phyloP scores from a whole-genome alignment of 35 echinoderm and acorn worm species.

The Eucidaris tribuloides region DNA sequence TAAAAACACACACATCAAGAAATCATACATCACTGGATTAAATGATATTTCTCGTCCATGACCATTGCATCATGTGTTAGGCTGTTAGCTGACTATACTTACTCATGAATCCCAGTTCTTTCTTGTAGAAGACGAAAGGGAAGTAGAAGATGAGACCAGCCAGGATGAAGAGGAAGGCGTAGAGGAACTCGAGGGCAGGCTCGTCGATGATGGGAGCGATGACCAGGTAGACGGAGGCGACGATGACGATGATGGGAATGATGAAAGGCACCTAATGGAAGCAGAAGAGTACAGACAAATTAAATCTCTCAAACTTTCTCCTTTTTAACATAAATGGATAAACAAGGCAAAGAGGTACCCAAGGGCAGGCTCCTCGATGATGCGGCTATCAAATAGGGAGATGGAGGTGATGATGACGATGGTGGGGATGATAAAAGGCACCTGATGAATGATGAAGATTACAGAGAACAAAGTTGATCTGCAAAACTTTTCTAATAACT shows the following conservation, averaged over 20 bases:
- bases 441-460: too few relatives aligned
- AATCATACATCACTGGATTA: too few relatives aligned
- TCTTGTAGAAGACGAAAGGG: slow-evolving; percentile 80
- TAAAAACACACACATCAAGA: too few relatives aligned
- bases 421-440: slow-evolving; percentile 75
- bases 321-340: too few relatives aligned
- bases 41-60: too few relatives aligned
- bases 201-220: slow-evolving; percentile 94
- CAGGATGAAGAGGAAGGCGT: slow-evolving; percentile 86
- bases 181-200: slow-evolving; percentile 75
- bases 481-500: too few relatives aligned
- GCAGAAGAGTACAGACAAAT: too few relatives aligned
- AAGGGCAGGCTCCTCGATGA: slow-evolving; percentile 83
- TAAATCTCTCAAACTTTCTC: too few relatives aligned
- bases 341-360: too few relatives aligned
- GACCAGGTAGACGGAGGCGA: slow-evolving; percentile 78
- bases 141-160: slow-evolving; percentile 91
- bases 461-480: too few relatives aligned
- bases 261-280: slow-evolving; percentile 74
- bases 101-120: slow-evolving; percentile 72
- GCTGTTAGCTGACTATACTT: too few relatives aligned
- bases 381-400: slow-evolving; percentile 78
- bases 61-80: too few relatives aligned
- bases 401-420: slow-evolving; percentile 70
- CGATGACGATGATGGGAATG: slow-evolving; percentile 67